Conservation (phyloP, 2,797 vertebrate genomes). For the Odontamblyopus lacepedii region DNA sequence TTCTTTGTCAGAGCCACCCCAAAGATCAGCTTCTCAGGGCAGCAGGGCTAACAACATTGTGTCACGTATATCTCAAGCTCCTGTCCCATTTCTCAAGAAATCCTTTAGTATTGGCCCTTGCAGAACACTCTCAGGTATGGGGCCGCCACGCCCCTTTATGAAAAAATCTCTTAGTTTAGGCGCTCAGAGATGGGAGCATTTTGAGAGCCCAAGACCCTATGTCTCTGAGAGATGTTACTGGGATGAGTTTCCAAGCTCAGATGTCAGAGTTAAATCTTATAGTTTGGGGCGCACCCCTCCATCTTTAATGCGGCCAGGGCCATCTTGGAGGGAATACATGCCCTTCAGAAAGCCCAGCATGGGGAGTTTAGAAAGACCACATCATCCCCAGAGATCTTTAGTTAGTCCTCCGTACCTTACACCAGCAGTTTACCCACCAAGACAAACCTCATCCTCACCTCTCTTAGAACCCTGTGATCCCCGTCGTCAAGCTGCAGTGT, state of each 20-base stretch:
- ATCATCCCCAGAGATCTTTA: conserved; percentile 56
- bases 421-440: conserved; percentile 61
- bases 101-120: conserved; percentile 77
- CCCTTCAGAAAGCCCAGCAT: conserved; percentile 64
- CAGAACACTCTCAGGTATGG: conserved; percentile 68
- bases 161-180: conserved; percentile 82
- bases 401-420: conserved; percentile 68
- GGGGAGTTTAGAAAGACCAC: conserved; percentile 68
- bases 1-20: conserved; percentile 60
- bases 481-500: conserved; percentile 70
- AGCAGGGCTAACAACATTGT: conserved; percentile 72
- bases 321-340: conserved; percentile 72
- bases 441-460: conserved; percentile 53
- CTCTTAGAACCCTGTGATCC: conserved; percentile 68
- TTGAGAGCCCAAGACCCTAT: conserved; percentile 72
- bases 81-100: conserved; percentile 79
- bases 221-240: conserved; percentile 76
- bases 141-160: conserved; percentile 69
- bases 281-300: conserved; percentile 68
- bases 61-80: conserved; percentile 74
- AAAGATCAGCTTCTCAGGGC: conserved; percentile 69
- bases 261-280: conserved; percentile 71
- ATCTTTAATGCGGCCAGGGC: conserved; percentile 64
- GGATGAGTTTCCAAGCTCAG: conserved; percentile 72
- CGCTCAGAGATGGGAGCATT: conserved; percentile 78